phyloP scores from a whole-genome alignment of 2,113 vertebrate genomes.

The Mus spicilegus region DNA sequence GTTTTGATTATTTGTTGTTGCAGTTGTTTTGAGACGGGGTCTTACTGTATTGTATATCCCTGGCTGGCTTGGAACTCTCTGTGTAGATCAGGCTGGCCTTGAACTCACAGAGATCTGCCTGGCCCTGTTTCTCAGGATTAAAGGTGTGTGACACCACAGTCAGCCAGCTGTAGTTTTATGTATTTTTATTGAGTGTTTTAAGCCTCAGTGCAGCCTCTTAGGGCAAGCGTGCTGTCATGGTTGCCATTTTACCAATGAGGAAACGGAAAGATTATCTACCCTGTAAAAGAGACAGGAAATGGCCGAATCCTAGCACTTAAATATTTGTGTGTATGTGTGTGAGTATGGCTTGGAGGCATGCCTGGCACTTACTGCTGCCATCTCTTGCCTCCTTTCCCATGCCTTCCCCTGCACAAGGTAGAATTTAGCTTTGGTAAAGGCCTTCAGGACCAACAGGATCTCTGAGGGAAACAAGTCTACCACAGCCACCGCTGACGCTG shows the following conservation, averaged over 20 bases:
- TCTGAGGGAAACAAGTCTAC: not conserved
- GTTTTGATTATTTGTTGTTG: not conserved
- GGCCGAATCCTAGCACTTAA: not conserved
- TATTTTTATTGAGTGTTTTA: not conserved
- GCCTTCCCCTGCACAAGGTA: not conserved
- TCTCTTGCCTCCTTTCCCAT: not conserved
- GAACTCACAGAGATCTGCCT: not conserved
- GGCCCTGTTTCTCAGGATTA: too few species aligned
- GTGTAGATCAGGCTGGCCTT: not conserved
- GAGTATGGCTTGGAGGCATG: not conserved
- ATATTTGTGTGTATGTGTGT: not conserved
- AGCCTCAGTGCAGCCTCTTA: not conserved
- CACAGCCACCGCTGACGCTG: too few species aligned
- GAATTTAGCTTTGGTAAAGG: not conserved
- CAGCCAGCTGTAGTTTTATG: not conserved
- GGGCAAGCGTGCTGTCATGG: not conserved
- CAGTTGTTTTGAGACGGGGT: not conserved
- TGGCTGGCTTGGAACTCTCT: not conserved
- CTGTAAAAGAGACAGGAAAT: not conserved
- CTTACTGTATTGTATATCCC: not conserved
- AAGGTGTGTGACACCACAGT: not conserved
- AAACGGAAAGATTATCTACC: not conserved
- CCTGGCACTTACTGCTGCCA: too few species aligned
- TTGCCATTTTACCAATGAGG: not conserved
- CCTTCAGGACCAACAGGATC: not conserved